A percentile compares a stretch with the other conserved stretches of the same genome.
Conservation (phyloP, 1,140 invertebrate genomes). For the Theocolax elegans region DNA sequence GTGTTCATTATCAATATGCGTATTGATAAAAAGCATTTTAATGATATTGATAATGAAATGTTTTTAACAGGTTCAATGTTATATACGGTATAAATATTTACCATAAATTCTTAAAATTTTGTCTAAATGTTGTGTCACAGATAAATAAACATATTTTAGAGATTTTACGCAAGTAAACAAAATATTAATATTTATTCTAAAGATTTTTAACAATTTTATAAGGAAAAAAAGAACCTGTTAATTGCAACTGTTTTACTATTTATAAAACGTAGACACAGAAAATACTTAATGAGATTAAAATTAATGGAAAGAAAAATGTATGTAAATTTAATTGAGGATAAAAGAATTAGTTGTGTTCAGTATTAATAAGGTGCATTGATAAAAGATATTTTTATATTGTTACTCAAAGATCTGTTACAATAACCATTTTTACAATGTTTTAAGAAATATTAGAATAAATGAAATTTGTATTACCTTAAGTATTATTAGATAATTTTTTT, state of each 20-base stretch:
- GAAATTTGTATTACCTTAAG: slow-evolving; percentile 18
- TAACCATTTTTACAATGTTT: slow-evolving; percentile 7
- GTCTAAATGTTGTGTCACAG: too few relatives aligned
- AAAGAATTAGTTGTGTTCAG: slow-evolving; percentile 9
- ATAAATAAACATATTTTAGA: too few relatives aligned
- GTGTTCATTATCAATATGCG: slow-evolving; percentile 39
- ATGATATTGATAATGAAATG: slow-evolving; percentile 30
- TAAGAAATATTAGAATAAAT: slow-evolving; percentile 1
- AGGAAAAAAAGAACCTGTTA: too few relatives aligned
- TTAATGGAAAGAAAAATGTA: neutral
- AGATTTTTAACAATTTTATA: too few relatives aligned
- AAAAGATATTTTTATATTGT: slow-evolving; percentile 17
- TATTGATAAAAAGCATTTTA: slow-evolving; percentile 36
- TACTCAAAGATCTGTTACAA: slow-evolving; percentile 27
- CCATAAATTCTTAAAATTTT: neutral
- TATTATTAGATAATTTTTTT: slow-evolving; percentile 28
- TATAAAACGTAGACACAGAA: too few relatives aligned
- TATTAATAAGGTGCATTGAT: slow-evolving; percentile 22
- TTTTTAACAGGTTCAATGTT: slow-evolving; percentile 19
- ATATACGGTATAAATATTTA: slow-evolving; percentile 8
- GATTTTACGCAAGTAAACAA: too few relatives aligned
- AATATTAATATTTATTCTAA: too few relatives aligned
- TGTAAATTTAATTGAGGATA: neutral
- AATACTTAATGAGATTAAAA: too few relatives aligned
- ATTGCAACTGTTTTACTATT: too few relatives aligned